These are phyloP conservation scores for Ichneumoninae sp. DNA, from an alignment of 2,888 invertebrate genomes.

Conservation along the genomic window DNA sequence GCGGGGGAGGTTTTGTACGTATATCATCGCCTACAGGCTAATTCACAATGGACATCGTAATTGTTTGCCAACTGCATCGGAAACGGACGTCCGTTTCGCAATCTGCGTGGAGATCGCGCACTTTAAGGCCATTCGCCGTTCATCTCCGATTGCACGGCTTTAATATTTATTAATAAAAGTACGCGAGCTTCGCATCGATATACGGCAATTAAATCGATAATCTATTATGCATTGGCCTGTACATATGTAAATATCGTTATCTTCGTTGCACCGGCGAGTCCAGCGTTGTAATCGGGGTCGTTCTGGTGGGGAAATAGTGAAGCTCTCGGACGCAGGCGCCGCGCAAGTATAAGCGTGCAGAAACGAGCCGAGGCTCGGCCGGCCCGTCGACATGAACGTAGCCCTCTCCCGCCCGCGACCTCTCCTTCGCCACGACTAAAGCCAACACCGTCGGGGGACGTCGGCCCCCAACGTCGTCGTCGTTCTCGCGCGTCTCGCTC, in stretches of 20 bases:
- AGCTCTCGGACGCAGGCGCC: constrained; percentile 64
- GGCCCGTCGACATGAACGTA: constrained; percentile 71
- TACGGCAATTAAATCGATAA: not conserved
- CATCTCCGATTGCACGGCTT: too few species aligned
- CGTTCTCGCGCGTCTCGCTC: constrained; percentile 61
- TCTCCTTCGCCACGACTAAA: constrained; percentile 46
- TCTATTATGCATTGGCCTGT: constrained; percentile 3
- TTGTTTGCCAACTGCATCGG: not conserved
- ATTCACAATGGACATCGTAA: not conserved
- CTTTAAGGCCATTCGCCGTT: too few species aligned
- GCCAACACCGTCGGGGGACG: constrained; percentile 23
- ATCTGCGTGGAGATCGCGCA: too few species aligned
- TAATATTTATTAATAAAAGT: too few species aligned
- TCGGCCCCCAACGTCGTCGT: constrained; percentile 66
- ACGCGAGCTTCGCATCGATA: not conserved
- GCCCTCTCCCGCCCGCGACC: constrained; percentile 68
- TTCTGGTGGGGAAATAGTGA: constrained; percentile 33
- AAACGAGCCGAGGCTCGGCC: constrained; percentile 54
- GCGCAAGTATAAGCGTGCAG: constrained; percentile 46
- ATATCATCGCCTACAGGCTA: not conserved
- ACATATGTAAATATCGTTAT: constrained; percentile 43
- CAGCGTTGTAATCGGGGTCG: constrained; percentile 66
- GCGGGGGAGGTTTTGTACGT: constrained; percentile 19
- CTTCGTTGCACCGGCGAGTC: constrained; percentile 55
- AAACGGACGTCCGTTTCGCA: not conserved